Evolutionary conservation across 2,888 invertebrate genomes (phyloP).

Genomic region (Drosophila mimetica): DNA sequence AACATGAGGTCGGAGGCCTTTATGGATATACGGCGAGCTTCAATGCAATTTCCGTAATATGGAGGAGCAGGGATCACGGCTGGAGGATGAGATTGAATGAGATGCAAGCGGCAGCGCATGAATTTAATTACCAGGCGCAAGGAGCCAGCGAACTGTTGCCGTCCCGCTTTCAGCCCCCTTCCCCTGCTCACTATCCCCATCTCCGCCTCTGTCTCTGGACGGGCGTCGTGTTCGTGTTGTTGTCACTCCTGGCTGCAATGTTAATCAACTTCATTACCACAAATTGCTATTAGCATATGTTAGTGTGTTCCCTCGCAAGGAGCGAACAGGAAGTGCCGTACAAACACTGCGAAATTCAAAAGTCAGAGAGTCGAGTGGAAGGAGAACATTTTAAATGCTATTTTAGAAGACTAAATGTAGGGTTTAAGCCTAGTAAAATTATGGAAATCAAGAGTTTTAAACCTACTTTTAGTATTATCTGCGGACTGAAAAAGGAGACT

Average conservation of each 20-base stretch:
- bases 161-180: no score
- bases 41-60: slow-evolving; percentile 75
- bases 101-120: slow-evolving; percentile 63
- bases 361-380: neutral
- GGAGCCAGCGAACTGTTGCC: slow-evolving; percentile 26
- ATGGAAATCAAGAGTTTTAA: no score
- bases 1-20: slow-evolving; percentile 34
- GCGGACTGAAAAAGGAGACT: no score
- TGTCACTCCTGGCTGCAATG: slow-evolving; percentile 79
- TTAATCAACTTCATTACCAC: slow-evolving; percentile 81
- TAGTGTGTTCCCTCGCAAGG: slow-evolving; percentile 55
- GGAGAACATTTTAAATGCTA: no score
- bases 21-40: slow-evolving; percentile 52
- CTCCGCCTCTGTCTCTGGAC: slow-evolving; percentile 14
- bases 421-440: no score
- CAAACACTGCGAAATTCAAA: neutral
- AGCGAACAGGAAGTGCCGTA: slow-evolving; percentile 10
- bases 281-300: slow-evolving; percentile 81
- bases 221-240: slow-evolving; percentile 66
- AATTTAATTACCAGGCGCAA: slow-evolving; percentile 74
- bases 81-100: slow-evolving; percentile 39
- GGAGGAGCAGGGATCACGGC: slow-evolving; percentile 23
- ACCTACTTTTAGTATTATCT: no score
- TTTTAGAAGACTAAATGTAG: neutral
- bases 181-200: slow-evolving; percentile 2